Conservation (phyloP, 2,113 vertebrate species). For the Hucho hucho region DNA sequence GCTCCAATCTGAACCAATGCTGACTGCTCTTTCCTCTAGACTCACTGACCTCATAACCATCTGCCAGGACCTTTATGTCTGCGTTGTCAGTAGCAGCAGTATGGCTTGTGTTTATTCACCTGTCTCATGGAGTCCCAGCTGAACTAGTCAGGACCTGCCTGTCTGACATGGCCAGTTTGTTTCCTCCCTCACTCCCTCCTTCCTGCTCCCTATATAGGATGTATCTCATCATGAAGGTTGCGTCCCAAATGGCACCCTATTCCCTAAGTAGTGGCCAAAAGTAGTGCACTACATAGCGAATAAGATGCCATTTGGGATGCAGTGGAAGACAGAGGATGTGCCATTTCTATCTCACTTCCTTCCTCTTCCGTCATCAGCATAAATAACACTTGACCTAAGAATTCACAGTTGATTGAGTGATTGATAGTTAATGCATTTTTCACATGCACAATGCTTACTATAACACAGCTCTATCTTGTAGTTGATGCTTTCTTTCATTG, state of each 20-base stretch:
- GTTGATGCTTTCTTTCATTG: constrained; percentile 45
- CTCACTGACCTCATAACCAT: constrained; percentile 23
- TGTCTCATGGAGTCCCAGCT: constrained; percentile 47
- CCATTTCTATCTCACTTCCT: constrained; percentile 24
- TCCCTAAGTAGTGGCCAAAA: too few species aligned
- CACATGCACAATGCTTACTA: background rate
- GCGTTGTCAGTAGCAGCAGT: constrained; percentile 35
- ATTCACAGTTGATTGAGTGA: constrained; percentile 27
- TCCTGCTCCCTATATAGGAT: constrained; percentile 18
- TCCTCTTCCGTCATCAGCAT: constrained; percentile 37
- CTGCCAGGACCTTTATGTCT: constrained; percentile 40
- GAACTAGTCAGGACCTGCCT: constrained; percentile 35
- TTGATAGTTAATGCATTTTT: background rate
- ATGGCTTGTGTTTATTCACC: constrained; percentile 58
- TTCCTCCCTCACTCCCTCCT: constrained; percentile 19
- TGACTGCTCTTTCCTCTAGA: constrained; percentile 16
- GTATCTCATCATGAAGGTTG: too few species aligned
- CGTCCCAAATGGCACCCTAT: too few species aligned
- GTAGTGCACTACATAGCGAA: too few species aligned
- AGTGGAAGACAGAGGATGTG: constrained; percentile 2
- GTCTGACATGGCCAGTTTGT: constrained; percentile 36
- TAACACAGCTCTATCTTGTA: background rate
- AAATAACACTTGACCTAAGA: constrained; percentile 28
- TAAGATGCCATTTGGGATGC: constrained; percentile 13
- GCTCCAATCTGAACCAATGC: constrained; percentile 16